Evolutionary conservation across 2,113 vertebrate genomes (phyloP).

Genomic region (Charadrius vociferus): DNA sequence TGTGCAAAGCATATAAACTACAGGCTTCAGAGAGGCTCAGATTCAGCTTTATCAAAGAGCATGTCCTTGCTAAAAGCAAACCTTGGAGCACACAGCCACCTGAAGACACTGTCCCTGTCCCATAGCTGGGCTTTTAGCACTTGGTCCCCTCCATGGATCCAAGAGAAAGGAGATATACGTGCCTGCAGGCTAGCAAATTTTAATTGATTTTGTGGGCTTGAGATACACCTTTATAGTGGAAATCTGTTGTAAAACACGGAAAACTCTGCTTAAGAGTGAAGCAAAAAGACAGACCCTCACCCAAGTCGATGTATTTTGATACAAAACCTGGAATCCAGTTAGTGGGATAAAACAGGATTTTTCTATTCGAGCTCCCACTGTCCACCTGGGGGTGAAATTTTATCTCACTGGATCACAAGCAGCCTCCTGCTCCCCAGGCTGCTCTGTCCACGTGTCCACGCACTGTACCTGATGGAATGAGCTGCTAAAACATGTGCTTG

Average conservation of each 20-base stretch:
- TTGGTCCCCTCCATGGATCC: accelerated
- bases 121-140: neutral
- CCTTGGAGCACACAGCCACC: neutral
- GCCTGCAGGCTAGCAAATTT: neutral
- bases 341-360: accelerated
- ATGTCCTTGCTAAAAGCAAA: neutral
- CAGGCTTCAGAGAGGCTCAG: neutral
- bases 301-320: neutral
- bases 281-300: neutral
- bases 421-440: neutral
- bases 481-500: neutral
- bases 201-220: neutral
- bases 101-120: neutral
- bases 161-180: neutral
- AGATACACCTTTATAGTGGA: accelerated
- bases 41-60: neutral
- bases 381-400: neutral
- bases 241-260: neutral
- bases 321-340: neutral
- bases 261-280: neutral
- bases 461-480: accelerated
- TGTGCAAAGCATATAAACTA: neutral
- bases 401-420: neutral
- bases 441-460: neutral
- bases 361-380: neutral